Evolutionary conservation across 2,888 invertebrate species (phyloP), one percentile per base, ranked within the genome.

Genomic region (Eupithecia centaureata): DNA sequence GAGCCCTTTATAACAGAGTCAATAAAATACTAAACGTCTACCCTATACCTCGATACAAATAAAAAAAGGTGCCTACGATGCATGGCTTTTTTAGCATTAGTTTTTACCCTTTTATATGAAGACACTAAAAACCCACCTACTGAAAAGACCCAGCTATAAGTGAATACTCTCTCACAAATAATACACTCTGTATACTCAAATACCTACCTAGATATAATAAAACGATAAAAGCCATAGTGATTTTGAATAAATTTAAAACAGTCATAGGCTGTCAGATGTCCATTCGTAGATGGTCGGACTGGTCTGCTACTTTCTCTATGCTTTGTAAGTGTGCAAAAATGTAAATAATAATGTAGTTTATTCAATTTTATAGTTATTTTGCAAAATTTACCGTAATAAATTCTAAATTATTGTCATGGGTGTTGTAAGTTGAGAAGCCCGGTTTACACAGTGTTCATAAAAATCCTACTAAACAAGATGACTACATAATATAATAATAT

Each of bases 341-440:
- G 65, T 69, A 65, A 32, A 58, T 32, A 60, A n/a, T 42, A 57
- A n/a, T 54, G n/a, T 30, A 30, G 28, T 15, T 27, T 27, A 33
- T 5, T 33, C 10, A 52, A 25, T 27, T 33, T 28, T 32, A 47
- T 47, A 35, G 38, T 25, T 4, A 54, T 57, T 61, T 58, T 58
- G 61, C 63, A 67, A 71, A 71, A 71, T 62, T 63, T 25, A 5
- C 15, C 25, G 54, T 63, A 59, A 51, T 30, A 32, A n/a, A 32
- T 30, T 4, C 28, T 30, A 66, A 70, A 58, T 67, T 71, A 30
- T 65, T 65, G 73, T 74, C 77, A 86, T 86, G 86, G 77, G 82
- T 70, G 79, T 79, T 80, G 88, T 89, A 75, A 86, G 87, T 85
- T 71, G 47, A 51, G 35, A 42, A 57, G 28, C 8, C 5, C 10